Percentiles rank a stretch among this genome's conserved stretches.
phyloP scores from a whole-genome alignment of 2,797 vertebrate species.

The Peromyscus nudipes region DNA sequence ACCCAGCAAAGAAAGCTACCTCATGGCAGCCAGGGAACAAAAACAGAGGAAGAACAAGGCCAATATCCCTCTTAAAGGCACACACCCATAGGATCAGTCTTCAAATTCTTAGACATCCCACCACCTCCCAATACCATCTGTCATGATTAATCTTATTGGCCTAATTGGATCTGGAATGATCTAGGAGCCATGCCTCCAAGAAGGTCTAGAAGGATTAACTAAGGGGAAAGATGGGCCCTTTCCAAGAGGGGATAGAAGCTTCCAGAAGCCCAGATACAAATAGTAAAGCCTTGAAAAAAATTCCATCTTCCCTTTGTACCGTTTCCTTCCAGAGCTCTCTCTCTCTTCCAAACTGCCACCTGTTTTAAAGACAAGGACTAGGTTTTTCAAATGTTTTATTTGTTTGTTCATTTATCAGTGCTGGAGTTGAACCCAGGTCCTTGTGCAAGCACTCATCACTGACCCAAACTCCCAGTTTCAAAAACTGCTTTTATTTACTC shows the following conservation, averaged over 20 bases:
- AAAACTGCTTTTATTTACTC: background rate
- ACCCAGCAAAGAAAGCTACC: background rate
- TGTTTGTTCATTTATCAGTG: background rate
- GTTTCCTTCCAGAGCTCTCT: background rate
- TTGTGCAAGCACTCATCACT: background rate
- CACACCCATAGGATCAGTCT: no score
- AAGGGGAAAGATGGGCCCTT: background rate
- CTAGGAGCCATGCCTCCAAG: background rate
- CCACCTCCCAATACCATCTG: background rate
- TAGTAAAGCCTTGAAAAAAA: background rate
- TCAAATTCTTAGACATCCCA: background rate
- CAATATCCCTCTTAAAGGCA: background rate
- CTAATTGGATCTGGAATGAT: background rate
- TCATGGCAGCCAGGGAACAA: background rate
- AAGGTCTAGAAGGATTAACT: background rate
- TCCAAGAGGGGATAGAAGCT: background rate
- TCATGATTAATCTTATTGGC: background rate
- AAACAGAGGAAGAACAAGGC: background rate
- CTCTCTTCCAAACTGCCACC: background rate
- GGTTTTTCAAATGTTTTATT: background rate
- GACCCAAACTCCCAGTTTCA: background rate
- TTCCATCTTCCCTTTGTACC: background rate
- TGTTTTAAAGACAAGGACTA: slow-evolving; percentile 3
- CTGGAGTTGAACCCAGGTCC: background rate
- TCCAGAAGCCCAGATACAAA: background rate